Evolutionary conservation across 2,113 vertebrate genomes (phyloP).

Genomic region (Microtus richardsoni): DNA sequence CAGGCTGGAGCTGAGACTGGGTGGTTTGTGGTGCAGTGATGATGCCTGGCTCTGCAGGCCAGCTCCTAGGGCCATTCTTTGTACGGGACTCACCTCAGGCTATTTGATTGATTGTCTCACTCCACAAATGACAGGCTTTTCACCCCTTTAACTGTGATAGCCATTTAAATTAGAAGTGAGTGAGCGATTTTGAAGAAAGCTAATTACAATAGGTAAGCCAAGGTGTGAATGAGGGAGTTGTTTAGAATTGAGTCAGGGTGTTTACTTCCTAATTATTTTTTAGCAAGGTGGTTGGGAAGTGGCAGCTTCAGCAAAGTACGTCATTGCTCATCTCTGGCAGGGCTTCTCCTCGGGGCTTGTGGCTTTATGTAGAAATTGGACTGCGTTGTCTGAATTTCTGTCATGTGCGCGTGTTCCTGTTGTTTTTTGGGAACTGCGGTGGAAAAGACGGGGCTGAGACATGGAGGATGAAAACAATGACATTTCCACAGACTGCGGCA

Average conservation of each 20-base stretch:
- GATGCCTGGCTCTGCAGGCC: conserved; percentile 14
- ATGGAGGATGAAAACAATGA: conserved; percentile 26
- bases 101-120: conserved; percentile 34
- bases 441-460: neutral
- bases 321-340: neutral
- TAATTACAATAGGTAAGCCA: conserved; percentile 24
- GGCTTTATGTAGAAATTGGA: conserved; percentile 26
- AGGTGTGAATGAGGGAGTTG: conserved; percentile 32
- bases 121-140: conserved; percentile 4
- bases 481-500: conserved; percentile 22
- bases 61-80: conserved; percentile 33
- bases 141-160: neutral
- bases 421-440: neutral
- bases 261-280: conserved; percentile 34
- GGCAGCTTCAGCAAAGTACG: neutral
- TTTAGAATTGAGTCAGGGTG: conserved; percentile 1
- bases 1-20: conserved; percentile 11
- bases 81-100: conserved; percentile 16
- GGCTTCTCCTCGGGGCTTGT: conserved; percentile 41
- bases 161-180: conserved; percentile 39
- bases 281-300: neutral
- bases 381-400: conserved; percentile 15
- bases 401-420: conserved; percentile 11
- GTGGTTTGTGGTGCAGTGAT: conserved; percentile 2
- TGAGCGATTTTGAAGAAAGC: conserved; percentile 26